These are phyloP conservation scores for Drosophila sproati DNA, from an alignment of 1,140 invertebrate genomes.

Conservation along the genomic window DNA sequence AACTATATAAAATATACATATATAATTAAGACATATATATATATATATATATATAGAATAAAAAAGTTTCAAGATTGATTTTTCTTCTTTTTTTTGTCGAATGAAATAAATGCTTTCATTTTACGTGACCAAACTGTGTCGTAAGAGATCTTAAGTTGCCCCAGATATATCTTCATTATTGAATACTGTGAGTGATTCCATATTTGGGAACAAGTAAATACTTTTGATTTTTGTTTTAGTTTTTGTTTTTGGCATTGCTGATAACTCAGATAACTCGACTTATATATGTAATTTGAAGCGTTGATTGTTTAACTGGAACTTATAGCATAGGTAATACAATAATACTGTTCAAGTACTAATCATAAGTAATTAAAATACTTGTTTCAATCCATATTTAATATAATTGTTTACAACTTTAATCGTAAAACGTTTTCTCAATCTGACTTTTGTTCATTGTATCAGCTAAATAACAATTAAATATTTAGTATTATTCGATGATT, in stretches of 20 bases:
- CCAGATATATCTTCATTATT: slow-evolving; percentile 1
- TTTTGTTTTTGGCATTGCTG: background rate
- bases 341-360: slow-evolving; percentile 61
- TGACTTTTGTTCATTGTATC: slow-evolving; percentile 37
- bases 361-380: slow-evolving; percentile 24
- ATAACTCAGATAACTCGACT: slow-evolving; percentile 22
- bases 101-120: slow-evolving; percentile 63
- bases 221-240: background rate
- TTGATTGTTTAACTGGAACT: slow-evolving; percentile 62
- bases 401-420: slow-evolving; percentile 36
- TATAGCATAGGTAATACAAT: slow-evolving; percentile 40
- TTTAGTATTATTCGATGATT: slow-evolving; percentile 81
- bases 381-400: slow-evolving; percentile 22
- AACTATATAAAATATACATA: slow-evolving; percentile 63
- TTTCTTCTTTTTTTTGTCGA: slow-evolving; percentile 20
- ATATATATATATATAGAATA: slow-evolving; percentile 32
- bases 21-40: slow-evolving; percentile 20
- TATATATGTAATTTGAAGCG: slow-evolving; percentile 25
- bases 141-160: slow-evolving; percentile 27
- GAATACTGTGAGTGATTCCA: background rate
- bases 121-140: slow-evolving; percentile 29
- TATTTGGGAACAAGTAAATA: background rate
- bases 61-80: slow-evolving; percentile 17
- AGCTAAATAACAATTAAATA: slow-evolving; percentile 77
- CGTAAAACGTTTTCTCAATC: slow-evolving; percentile 43